These are phyloP conservation scores for Smithornis capensis DNA, from an alignment of 2,113 vertebrate species.

Conservation along the genomic window DNA sequence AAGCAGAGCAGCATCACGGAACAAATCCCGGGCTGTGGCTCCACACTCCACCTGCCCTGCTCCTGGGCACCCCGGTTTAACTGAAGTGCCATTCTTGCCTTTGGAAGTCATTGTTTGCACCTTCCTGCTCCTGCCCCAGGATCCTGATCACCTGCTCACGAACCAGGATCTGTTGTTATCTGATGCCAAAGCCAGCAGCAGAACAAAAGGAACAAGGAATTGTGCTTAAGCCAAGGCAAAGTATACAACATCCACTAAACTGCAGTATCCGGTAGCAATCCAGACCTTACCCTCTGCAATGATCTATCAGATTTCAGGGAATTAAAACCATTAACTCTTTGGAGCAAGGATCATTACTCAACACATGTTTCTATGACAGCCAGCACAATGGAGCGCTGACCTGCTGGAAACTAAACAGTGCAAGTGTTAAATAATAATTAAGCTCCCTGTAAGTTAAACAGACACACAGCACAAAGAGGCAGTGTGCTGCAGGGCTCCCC, in stretches of 20 bases:
- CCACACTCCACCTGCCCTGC: background rate
- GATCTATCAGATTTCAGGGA: constrained; percentile 34
- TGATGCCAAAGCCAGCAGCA: background rate
- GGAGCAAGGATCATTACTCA: background rate
- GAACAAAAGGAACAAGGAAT: background rate
- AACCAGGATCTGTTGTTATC: constrained; percentile 23
- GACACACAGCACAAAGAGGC: constrained; percentile 48
- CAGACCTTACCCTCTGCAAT: constrained; percentile 29
- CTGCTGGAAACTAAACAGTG: background rate
- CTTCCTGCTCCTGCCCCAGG: background rate
- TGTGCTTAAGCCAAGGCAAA: constrained; percentile 21
- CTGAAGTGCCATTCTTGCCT: background rate
- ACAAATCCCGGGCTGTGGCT: fast-evolving
- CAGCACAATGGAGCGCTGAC: background rate
- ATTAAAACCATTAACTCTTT: constrained; percentile 41
- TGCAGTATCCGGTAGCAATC: background rate
- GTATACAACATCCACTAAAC: background rate
- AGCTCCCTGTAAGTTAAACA: constrained; percentile 29
- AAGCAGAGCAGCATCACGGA: background rate
- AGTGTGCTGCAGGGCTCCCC: background rate
- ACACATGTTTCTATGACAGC: background rate
- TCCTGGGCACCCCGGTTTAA: background rate
- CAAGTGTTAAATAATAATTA: constrained; percentile 57
- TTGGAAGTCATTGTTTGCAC: background rate
- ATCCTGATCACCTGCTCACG: background rate